Conservation (phyloP, 2,888 invertebrate genomes). For the Polyommatus icarus region DNA sequence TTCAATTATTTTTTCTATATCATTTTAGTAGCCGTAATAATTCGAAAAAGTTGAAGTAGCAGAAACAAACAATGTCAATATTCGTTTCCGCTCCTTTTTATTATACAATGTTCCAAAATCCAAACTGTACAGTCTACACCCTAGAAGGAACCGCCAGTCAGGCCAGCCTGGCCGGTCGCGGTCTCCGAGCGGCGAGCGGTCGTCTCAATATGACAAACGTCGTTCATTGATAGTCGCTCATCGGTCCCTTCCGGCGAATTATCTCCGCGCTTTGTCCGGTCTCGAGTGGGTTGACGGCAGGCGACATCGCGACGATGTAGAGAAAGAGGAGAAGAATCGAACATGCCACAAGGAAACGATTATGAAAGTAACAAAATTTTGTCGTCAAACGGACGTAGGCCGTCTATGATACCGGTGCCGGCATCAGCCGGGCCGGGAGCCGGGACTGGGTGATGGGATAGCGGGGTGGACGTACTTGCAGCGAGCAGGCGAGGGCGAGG, state of each 20-base stretch:
- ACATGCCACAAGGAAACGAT: background rate
- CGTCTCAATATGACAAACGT: background rate
- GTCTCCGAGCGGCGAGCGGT: background rate
- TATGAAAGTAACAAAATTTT: background rate
- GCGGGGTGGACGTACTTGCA: constrained; percentile 58
- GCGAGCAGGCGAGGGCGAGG: constrained; percentile 69
- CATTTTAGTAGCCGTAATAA: too few species aligned
- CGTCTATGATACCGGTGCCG: background rate
- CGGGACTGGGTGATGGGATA: background rate
- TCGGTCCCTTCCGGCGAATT: constrained; percentile 3
- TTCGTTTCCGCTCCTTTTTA: too few species aligned
- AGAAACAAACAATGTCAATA: too few species aligned
- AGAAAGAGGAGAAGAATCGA: background rate
- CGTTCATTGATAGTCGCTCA: constrained; percentile 1
- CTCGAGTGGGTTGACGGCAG: background rate
- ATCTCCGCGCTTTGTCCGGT: constrained; percentile 3
- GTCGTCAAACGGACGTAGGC: background rate
- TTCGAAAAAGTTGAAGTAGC: too few species aligned
- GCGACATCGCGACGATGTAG: background rate
- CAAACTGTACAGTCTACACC: too few species aligned
- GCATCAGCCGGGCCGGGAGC: background rate
- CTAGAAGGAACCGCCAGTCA: background rate
- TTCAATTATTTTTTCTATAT: too few species aligned
- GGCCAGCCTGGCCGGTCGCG: background rate
- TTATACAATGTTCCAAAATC: too few species aligned